A percentile compares a stretch with the other conserved stretches of the same genome.
These are phyloP conservation scores for Melospiza melodia DNA, from an alignment of 2,113 vertebrate species.

Conservation along the genomic window DNA sequence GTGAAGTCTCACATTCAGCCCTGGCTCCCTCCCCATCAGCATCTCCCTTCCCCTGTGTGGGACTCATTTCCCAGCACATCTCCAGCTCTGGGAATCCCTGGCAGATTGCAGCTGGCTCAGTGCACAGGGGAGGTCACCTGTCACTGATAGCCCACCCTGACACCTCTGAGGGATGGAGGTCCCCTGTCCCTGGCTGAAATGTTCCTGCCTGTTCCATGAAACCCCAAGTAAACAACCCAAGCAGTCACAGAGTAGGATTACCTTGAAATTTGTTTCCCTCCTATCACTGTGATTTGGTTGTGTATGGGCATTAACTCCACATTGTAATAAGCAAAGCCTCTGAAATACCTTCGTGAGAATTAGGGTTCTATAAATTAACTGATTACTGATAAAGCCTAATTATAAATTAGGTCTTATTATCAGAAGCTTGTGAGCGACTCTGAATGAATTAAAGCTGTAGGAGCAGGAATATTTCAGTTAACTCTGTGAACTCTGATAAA, in stretches of 20 bases:
- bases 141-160: not conserved
- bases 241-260: not conserved
- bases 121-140: not conserved
- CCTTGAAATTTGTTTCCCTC: conserved; percentile 69
- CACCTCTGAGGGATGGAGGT: not conserved
- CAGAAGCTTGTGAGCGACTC: conserved; percentile 71
- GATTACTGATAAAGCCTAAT: conserved; percentile 82
- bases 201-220: not conserved
- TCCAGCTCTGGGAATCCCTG: not conserved
- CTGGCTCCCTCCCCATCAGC: not conserved
- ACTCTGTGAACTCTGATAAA: conserved; percentile 72
- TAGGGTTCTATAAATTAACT: conserved; percentile 79
- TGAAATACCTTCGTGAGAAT: conserved; percentile 65
- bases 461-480: conserved; percentile 76
- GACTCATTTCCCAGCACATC: not conserved
- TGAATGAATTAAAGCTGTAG: conserved; percentile 75
- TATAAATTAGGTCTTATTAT: conserved; percentile 83
- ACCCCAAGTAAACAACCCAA: not conserved
- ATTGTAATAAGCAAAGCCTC: conserved; percentile 58
- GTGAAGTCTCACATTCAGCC: not conserved
- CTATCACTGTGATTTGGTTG: conserved; percentile 53
- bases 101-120: not conserved
- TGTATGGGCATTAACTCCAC: conserved; percentile 65
- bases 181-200: not conserved
- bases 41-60: fast-evolving